Base-by-base conservation (phyloP, 2,888 invertebrate genomes). In the Eretmocerus hayati region DNA sequence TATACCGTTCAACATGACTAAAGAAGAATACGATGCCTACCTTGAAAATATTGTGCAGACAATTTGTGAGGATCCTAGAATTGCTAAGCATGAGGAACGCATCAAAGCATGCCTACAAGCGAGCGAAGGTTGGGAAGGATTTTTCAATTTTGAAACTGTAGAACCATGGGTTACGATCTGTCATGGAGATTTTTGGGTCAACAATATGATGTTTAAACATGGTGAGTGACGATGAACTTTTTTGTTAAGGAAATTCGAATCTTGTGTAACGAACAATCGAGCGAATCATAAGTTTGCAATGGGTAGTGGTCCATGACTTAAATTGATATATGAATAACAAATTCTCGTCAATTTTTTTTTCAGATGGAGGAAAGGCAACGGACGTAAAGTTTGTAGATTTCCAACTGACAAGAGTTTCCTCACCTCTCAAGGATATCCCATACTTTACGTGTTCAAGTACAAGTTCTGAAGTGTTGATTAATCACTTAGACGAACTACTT, bases 131-230 rank as follows among this genome's bases (percentile, higher is more conserved):
- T 37, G 39, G 33, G 5, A 39, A 2, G 8, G 1, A 5, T 8
- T 26, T 1, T n/a, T 18, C 2, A 35, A 19, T 1, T 6, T 16
- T 1, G 15, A 30, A 1, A 57, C 61, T 0, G 46, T 50, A 4
- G 73, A 76, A 20, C 72, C 74, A 0, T 81, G 76, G 69, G 74
- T 73, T 1, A 75, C 78, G 0, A 72, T 80, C 19, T 69, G 74
- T 2, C 81, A 81, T 54, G 70, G 73, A 1, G 81, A 81, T 61
- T 73, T 79, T 43, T 81, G 81, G 81, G 75, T 77, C 11, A 81
- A 80, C 58, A 81, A 81, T 55, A 72, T 81, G 1, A 76, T 81
- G 76, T 66, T 81, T 11, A 43, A 30, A 4, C 6, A 65, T 71
- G 71, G 72, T 48, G 15, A 6, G 26, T 26, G 6, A 26, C 26